Conservation (phyloP, 2,888 invertebrate genomes). For the Pycnomerus fuliginosus region DNA sequence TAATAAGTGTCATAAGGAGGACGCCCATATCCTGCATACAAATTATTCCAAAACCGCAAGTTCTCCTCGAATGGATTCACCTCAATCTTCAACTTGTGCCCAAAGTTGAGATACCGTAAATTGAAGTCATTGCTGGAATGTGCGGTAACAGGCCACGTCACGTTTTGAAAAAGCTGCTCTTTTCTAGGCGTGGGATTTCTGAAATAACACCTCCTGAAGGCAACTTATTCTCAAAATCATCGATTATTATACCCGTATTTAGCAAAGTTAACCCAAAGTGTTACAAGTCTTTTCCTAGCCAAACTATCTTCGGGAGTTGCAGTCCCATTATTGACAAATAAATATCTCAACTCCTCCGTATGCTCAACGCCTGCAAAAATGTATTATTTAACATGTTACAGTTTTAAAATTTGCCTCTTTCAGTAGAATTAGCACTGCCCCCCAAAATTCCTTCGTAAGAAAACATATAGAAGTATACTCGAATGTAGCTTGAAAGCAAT, state of each 20-base stretch:
- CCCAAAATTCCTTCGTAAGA: constrained; percentile 32
- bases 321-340: constrained; percentile 25
- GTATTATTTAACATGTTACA: background rate
- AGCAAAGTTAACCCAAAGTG: constrained; percentile 39
- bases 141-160: too few relatives aligned
- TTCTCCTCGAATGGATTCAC: constrained; percentile 18
- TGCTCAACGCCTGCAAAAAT: constrained; percentile 26
- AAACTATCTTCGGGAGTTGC: constrained; percentile 22
- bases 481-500: constrained; percentile 49
- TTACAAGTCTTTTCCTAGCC: constrained; percentile 27
- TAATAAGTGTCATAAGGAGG: constrained; percentile 33
- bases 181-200: constrained; percentile 29
- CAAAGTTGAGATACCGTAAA: constrained; percentile 29
- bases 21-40: constrained; percentile 22
- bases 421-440: constrained; percentile 22
- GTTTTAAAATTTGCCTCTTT: too few relatives aligned
- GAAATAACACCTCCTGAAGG: constrained; percentile 9
- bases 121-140: constrained; percentile 9
- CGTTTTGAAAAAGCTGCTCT: constrained; percentile 17
- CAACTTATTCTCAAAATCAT: too few relatives aligned
- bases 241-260: constrained; percentile 33
- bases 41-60: too few relatives aligned
- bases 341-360: constrained; percentile 31
- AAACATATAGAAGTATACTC: constrained; percentile 36
- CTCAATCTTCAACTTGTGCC: constrained; percentile 15